These are phyloP conservation scores for Nemopilema nomurai DNA, from an alignment of 30 jellyfish, hydroid and myxozoan genomes.

Conservation along the genomic window DNA sequence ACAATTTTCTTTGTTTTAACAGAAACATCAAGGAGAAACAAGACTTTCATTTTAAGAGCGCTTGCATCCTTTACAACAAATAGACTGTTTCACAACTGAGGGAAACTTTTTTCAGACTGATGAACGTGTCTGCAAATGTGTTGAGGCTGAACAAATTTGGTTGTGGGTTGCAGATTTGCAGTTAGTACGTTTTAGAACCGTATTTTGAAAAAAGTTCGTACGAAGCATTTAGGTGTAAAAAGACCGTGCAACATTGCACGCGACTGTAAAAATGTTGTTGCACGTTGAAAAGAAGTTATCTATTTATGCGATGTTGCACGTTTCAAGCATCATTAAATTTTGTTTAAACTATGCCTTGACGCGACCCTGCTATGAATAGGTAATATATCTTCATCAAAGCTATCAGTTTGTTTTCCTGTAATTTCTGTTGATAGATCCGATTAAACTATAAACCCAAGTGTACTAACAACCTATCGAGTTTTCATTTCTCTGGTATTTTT, in stretches of 20 bases:
- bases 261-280: background rate
- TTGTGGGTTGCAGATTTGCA: background rate
- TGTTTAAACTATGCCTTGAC: background rate
- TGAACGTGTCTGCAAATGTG: background rate
- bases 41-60: background rate
- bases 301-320: background rate
- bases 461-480: no score
- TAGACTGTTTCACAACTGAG: background rate
- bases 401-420: background rate
- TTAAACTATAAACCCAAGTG: no score
- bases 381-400: background rate
- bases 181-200: background rate
- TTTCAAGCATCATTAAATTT: background rate
- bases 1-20: no score
- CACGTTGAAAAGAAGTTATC: background rate
- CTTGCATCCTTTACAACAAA: background rate
- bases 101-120: background rate
- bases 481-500: background rate
- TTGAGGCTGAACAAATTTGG: background rate
- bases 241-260: background rate
- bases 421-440: background rate
- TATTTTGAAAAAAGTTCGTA: background rate
- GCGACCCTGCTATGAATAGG: background rate
- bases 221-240: background rate
- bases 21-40: background rate